phyloP scores from a whole-genome alignment of 1,140 invertebrate genomes.

The Hycleus cichorii region DNA sequence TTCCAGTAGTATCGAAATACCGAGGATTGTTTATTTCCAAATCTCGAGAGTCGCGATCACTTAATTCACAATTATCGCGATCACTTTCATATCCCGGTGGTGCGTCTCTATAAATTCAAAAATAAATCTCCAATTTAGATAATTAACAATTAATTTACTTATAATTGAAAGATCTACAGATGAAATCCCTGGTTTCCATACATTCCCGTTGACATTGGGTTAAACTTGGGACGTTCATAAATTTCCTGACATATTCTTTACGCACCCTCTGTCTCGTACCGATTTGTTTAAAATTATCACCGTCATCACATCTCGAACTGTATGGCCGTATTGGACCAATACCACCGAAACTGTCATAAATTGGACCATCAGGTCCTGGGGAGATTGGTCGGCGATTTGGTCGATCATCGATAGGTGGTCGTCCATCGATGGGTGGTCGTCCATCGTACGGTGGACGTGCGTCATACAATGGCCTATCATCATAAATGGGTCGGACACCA shows the following conservation, averaged over 20 bases:
- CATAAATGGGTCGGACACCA: slow-evolving; percentile 30
- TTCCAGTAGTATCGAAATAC: slow-evolving; percentile 73
- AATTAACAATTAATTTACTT: slow-evolving; percentile 42
- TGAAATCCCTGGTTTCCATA: slow-evolving; percentile 71
- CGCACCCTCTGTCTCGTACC: slow-evolving; percentile 66
- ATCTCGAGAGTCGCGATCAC: slow-evolving; percentile 75
- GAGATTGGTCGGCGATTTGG: slow-evolving; percentile 33
- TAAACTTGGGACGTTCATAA: slow-evolving; percentile 62
- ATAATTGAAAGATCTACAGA: slow-evolving; percentile 84
- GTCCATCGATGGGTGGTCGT: slow-evolving; percentile 21
- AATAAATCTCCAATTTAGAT: background rate
- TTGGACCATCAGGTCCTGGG: slow-evolving; percentile 38
- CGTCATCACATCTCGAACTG: slow-evolving; percentile 61
- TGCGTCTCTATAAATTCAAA: slow-evolving; percentile 43
- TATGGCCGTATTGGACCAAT: slow-evolving; percentile 35
- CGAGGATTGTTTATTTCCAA: slow-evolving; percentile 76
- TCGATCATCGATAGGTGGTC: slow-evolving; percentile 25
- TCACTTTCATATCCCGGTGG: slow-evolving; percentile 55
- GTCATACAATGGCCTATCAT: slow-evolving; percentile 18
- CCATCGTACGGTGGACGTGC: slow-evolving; percentile 28
- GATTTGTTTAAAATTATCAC: slow-evolving; percentile 72
- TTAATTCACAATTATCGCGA: slow-evolving; percentile 81
- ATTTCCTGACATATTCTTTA: slow-evolving; percentile 67
- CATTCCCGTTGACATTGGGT: slow-evolving; percentile 76
- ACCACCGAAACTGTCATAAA: slow-evolving; percentile 31